A percentile compares a stretch with the other conserved stretches of the same genome.
Conservation (phyloP, 2,797 vertebrate species). For the Gambusia yucatana region DNA sequence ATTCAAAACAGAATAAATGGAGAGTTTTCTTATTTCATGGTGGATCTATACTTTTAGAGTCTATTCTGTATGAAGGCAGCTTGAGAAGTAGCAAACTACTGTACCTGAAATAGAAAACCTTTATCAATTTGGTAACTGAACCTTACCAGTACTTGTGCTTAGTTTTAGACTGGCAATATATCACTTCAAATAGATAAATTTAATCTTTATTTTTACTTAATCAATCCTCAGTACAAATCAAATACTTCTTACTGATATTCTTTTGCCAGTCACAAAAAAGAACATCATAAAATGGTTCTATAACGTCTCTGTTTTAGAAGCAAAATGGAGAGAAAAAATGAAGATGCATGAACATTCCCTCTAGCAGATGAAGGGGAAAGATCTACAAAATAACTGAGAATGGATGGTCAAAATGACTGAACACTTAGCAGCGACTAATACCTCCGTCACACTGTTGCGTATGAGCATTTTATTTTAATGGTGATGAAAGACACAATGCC, state of each 20-base stretch:
- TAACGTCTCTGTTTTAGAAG: neutral
- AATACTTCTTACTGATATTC: neutral
- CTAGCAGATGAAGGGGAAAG: neutral
- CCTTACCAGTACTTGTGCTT: too few relatives aligned
- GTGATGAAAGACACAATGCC: neutral
- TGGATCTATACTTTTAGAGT: too few relatives aligned
- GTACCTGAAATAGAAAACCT: too few relatives aligned
- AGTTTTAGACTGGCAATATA: too few relatives aligned
- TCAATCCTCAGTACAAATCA: neutral
- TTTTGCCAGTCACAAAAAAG: neutral
- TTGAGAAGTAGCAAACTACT: too few relatives aligned
- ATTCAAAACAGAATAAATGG: too few relatives aligned
- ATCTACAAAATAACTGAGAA: neutral
- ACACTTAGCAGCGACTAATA: neutral
- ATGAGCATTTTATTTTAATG: neutral
- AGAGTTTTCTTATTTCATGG: too few relatives aligned
- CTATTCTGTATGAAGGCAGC: too few relatives aligned
- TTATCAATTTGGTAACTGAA: too few relatives aligned
- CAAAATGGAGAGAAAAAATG: neutral
- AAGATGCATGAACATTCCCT: neutral
- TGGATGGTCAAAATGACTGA: neutral
- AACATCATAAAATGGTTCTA: neutral
- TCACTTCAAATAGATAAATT: too few relatives aligned
- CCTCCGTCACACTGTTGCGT: neutral
- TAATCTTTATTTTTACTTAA: neutral